phyloP scores from a whole-genome alignment of 2,888 invertebrate genomes.

The Dynastes maya region DNA sequence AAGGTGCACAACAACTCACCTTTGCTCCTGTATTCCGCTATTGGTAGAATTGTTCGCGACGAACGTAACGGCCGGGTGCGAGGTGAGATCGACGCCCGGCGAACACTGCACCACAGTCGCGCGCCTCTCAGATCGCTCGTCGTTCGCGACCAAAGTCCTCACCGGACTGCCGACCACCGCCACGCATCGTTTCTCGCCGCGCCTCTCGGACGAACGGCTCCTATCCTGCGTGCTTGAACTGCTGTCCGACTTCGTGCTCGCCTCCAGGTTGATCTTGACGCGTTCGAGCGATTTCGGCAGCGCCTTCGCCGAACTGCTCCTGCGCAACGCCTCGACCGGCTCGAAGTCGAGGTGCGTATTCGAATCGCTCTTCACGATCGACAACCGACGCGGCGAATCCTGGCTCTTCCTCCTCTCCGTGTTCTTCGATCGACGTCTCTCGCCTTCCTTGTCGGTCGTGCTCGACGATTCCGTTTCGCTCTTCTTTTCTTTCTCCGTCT shows the following conservation, averaged over 20 bases:
- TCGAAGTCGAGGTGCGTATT: constrained; percentile 58
- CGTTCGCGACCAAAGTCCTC: constrained; percentile 47
- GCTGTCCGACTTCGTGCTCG: constrained; percentile 63
- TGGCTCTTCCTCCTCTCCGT: constrained; percentile 51
- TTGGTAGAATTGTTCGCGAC: constrained; percentile 59
- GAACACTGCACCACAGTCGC: constrained; percentile 61
- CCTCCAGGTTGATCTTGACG: constrained; percentile 60
- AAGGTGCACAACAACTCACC: constrained; percentile 57
- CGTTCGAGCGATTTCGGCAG: constrained; percentile 60
- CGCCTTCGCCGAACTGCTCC: constrained; percentile 61
- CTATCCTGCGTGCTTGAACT: constrained; percentile 59
- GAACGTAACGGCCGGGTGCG: constrained; percentile 67
- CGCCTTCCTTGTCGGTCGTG: constrained; percentile 46
- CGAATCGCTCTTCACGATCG: constrained; percentile 52
- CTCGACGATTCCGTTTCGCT: constrained; percentile 53
- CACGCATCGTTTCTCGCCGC: constrained; percentile 48
- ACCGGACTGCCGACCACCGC: constrained; percentile 48
- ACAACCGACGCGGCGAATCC: constrained; percentile 48
- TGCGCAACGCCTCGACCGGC: constrained; percentile 59
- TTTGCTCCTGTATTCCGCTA: constrained; percentile 63
- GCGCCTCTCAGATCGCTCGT: constrained; percentile 46
- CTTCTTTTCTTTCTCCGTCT: constrained; percentile 53
- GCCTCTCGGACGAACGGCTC: constrained; percentile 45
- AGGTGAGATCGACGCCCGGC: constrained; percentile 65
- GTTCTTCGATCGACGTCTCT: constrained; percentile 42